phyloP scores from a whole-genome alignment of 1,140 invertebrate genomes.

The Nephotettix cincticeps region DNA sequence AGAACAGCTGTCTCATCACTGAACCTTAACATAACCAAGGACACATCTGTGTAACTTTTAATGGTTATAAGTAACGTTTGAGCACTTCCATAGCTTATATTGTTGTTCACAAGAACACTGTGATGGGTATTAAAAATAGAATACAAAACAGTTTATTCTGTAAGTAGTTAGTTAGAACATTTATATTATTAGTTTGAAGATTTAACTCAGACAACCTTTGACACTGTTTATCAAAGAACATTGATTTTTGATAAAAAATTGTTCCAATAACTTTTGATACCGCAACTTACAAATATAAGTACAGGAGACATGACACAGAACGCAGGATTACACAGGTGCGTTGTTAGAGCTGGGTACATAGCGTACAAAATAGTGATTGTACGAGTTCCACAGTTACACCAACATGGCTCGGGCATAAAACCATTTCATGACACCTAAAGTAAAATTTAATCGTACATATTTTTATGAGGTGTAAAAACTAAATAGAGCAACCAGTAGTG shows the following conservation, averaged over 20 bases:
- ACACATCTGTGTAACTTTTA: too few species aligned
- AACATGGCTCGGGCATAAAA: neutral
- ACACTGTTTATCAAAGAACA: conserved; percentile 7
- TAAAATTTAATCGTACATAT: too few species aligned
- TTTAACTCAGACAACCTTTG: neutral
- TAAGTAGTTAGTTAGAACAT: neutral
- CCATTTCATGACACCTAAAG: too few species aligned
- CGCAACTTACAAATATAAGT: neutral
- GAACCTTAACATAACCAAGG: too few species aligned
- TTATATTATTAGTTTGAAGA: neutral
- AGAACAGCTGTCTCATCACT: too few species aligned
- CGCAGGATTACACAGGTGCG: conserved; percentile 1
- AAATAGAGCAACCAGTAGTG: neutral
- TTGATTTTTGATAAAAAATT: conserved; percentile 1
- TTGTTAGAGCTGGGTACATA: neutral
- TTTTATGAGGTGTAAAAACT: neutral
- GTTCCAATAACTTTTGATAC: neutral
- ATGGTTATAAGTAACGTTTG: neutral
- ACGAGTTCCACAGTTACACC: neutral
- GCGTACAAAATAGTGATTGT: conserved; percentile 9
- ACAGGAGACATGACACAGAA: conserved; percentile 3
- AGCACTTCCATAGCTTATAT: conserved; percentile 14
- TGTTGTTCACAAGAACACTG: conserved; percentile 9
- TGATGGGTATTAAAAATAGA: conserved; percentile 6
- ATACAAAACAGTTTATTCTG: conserved; percentile 11